Conservation (phyloP, 2,888 invertebrate genomes). For the Ophion costatus region DNA sequence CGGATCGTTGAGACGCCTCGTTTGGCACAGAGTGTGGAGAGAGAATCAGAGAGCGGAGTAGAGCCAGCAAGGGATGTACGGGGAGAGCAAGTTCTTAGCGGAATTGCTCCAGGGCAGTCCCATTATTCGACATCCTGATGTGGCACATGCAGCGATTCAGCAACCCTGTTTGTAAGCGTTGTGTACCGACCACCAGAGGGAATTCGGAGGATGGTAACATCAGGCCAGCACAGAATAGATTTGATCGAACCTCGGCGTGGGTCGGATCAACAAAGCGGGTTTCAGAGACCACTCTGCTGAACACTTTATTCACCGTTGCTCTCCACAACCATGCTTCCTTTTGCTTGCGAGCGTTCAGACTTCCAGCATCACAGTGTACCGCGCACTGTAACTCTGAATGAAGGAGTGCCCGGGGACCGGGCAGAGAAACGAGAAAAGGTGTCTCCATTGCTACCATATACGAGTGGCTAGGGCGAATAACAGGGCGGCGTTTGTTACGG, state of each 20-base stretch:
- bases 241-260: slow-evolving; percentile 44
- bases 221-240: slow-evolving; percentile 28
- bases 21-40: slow-evolving; percentile 50
- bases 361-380: slow-evolving; percentile 6
- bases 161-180: slow-evolving; percentile 48
- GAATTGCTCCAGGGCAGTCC: slow-evolving; percentile 31
- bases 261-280: slow-evolving; percentile 39
- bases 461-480: slow-evolving; percentile 68
- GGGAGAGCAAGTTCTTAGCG: slow-evolving; percentile 3
- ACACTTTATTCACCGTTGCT: slow-evolving; percentile 32
- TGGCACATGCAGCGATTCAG: slow-evolving; percentile 44
- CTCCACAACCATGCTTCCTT: slow-evolving; percentile 26
- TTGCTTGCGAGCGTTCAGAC: slow-evolving; percentile 20
- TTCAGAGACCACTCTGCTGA: slow-evolving; percentile 29
- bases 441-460: slow-evolving; percentile 50
- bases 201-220: slow-evolving; percentile 32
- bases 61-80: neutral
- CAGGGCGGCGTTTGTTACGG: slow-evolving; percentile 78
- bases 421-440: slow-evolving; percentile 32
- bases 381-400: slow-evolving; percentile 30
- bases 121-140: slow-evolving; percentile 40
- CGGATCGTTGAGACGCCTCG: slow-evolving; percentile 57
- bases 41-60: slow-evolving; percentile 2
- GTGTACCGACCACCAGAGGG: slow-evolving; percentile 25
- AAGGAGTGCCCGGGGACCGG: slow-evolving; percentile 1